These are phyloP conservation scores for Clepsis dumicolana DNA, from an alignment of 2,888 invertebrate genomes.

Conservation along the genomic window DNA sequence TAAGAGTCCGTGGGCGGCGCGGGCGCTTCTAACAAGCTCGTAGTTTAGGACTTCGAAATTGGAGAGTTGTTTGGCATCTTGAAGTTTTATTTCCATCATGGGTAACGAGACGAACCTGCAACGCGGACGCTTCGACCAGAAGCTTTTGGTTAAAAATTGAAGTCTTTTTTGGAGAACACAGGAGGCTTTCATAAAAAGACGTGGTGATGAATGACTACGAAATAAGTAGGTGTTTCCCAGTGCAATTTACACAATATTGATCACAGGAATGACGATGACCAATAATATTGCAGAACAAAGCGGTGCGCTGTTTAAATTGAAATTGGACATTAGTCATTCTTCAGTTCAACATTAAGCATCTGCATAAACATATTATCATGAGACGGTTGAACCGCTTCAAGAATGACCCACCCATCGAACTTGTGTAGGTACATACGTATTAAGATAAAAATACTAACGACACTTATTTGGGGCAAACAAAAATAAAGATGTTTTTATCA, in stretches of 20 bases:
- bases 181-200: not conserved
- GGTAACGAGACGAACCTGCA: not conserved
- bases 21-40: conserved; percentile 12
- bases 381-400: not conserved
- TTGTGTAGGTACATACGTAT: not conserved
- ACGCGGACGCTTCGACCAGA: not conserved
- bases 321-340: not conserved
- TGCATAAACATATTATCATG: not conserved
- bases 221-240: not conserved
- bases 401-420: not conserved
- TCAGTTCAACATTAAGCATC: not conserved
- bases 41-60: conserved; percentile 14
- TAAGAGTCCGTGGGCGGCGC: conserved; percentile 18
- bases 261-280: not conserved
- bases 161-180: not conserved
- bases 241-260: not conserved
- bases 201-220: not conserved
- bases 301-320: not conserved
- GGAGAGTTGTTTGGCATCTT: not conserved
- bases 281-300: not conserved
- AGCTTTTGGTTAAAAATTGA: not conserved
- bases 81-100: conserved; percentile 1
- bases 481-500: conserved; percentile 6
- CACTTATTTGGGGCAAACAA: not conserved
- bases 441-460: not conserved